phyloP scores from a whole-genome alignment of 2,797 vertebrate species.

The Mormyrus proboscirostris region DNA sequence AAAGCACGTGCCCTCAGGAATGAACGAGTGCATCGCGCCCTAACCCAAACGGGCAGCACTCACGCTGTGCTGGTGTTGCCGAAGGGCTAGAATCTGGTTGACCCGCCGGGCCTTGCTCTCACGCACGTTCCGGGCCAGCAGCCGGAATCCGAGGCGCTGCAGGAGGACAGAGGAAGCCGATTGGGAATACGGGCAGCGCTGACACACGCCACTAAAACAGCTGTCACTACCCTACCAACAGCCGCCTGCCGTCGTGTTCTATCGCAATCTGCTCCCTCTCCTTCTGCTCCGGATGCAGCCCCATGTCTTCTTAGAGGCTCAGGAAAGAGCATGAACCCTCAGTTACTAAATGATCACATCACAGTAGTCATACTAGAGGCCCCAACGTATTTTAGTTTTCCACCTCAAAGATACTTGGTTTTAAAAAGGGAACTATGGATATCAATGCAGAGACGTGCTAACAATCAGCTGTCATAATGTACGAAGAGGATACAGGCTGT shows the following conservation, averaged over 20 bases:
- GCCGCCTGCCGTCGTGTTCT: conserved; percentile 45
- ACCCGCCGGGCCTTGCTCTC: conserved; percentile 48
- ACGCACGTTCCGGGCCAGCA: conserved; percentile 58
- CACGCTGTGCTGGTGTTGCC: conserved; percentile 60
- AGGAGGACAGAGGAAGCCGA: conserved; percentile 11
- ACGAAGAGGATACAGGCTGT: conserved; percentile 74
- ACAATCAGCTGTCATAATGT: neutral
- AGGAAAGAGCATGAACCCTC: conserved; percentile 40
- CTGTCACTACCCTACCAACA: conserved; percentile 67
- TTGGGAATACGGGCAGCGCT: neutral
- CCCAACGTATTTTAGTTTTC: neutral
- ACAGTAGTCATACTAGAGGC: neutral
- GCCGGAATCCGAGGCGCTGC: conserved; percentile 61
- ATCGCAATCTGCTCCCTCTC: conserved; percentile 49
- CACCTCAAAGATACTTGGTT: neutral
- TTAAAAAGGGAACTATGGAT: neutral
- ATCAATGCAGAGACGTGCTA: neutral
- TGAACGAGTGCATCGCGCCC: neutral
- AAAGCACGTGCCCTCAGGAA: neutral
- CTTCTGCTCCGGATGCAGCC: conserved; percentile 50
- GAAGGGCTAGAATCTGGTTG: conserved; percentile 63
- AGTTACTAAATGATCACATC: neutral
- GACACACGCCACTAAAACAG: neutral
- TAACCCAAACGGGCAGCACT: conserved; percentile 10
- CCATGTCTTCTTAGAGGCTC: conserved; percentile 59